Evolutionary conservation across 2,113 vertebrate genomes (phyloP), one percentile per base, ranked within the genome.

Genomic region (Albula goreensis): DNA sequence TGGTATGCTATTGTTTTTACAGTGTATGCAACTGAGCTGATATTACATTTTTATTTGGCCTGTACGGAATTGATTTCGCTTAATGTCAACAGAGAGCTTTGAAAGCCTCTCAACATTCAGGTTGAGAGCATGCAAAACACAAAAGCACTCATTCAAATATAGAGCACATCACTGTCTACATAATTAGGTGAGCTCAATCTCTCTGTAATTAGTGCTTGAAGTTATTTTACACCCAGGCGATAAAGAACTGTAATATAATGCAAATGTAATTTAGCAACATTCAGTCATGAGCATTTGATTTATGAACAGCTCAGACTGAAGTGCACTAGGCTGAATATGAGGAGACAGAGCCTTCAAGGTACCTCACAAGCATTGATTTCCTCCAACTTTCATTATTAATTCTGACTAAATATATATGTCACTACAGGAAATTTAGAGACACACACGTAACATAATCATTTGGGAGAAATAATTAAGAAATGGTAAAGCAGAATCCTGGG

Each of bases 231-330:
- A 88, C 83, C 82, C 85, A 86, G 86, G 85, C 77, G 66, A 88
- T 85, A 83, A 83, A 82, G 41, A 90, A 83, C 86, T 85, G 66
- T 91, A 89, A 91, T 92, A 88, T 91, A 91, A 90, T 86, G 81
- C 60, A 91, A 86, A 92, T 92, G 90, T 89, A 91, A 91, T 92
- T 88, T 83, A 80, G 51, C n/a, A 74, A 82, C 78, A 48, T 48
- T 25, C 31, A 50, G 31, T 79, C 78, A 17, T 25, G 1, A 17
- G 10, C 31, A 7, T 50, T 79, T 49, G 78, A 79, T 79, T 49
- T 15, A 79, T 79, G 78, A 17, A 11, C 12, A 15, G 49, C 78
- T 50, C 8, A 11, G 25, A 9, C 11, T 41, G 78, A 79, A 2
- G n/a, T 50, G 78, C 78, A 17, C 41, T 15, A 79, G n/a, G 70